These are phyloP conservation scores for Chloroceryle aenea DNA, from an alignment of 2,113 vertebrate genomes.

Conservation along the genomic window DNA sequence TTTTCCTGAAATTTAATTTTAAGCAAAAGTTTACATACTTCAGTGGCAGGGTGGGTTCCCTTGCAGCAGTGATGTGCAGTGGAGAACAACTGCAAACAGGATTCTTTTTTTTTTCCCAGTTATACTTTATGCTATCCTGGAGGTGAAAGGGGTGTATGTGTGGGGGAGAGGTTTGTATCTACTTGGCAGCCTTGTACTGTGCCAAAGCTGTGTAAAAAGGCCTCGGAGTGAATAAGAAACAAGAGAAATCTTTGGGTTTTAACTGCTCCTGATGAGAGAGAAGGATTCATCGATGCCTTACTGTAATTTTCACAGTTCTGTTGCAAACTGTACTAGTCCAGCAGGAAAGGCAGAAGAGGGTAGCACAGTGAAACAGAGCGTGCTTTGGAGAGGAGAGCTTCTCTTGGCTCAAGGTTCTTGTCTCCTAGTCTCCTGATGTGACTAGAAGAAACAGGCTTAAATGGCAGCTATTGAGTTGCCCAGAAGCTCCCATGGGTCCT, in stretches of 20 bases:
- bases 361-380: background rate
- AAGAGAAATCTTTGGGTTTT: constrained; percentile 25
- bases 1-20: constrained; percentile 57
- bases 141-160: background rate
- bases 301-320: background rate
- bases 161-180: background rate
- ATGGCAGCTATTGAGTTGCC: background rate
- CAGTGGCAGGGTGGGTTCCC: background rate
- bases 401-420: background rate
- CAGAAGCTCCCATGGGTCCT: background rate
- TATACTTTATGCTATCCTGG: background rate
- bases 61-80: background rate
- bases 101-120: background rate
- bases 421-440: background rate
- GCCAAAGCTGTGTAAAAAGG: constrained; percentile 32
- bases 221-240: constrained; percentile 29
- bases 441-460: background rate
- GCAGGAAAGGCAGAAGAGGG: background rate
- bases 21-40: constrained; percentile 12
- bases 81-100: background rate
- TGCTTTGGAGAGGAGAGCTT: background rate
- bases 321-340: background rate
- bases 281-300: constrained; percentile 2
- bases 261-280: background rate
- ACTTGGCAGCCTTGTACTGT: constrained; percentile 32